phyloP scores from a whole-genome alignment of 2,888 invertebrate genomes.

The Aproaerema taeniolella region DNA sequence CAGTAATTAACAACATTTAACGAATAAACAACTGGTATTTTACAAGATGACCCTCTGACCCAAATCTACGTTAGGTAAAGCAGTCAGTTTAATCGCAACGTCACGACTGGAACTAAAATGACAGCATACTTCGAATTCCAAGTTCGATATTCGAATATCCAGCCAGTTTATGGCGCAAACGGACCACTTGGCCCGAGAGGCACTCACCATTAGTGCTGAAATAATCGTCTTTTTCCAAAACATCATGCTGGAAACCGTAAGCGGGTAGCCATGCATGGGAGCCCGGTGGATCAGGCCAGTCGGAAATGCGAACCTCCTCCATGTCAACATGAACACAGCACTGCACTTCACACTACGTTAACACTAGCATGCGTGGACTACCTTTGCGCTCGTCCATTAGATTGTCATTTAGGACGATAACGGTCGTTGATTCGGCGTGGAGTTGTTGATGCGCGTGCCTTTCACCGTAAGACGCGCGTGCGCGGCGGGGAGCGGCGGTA shows the following conservation, averaged over 20 bases:
- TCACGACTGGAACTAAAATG: conserved; percentile 35
- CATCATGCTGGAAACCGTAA: conserved; percentile 85
- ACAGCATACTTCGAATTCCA: conserved; percentile 28
- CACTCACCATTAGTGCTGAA: conserved; percentile 80
- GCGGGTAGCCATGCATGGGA: conserved; percentile 88
- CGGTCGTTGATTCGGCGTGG: conserved; percentile 52
- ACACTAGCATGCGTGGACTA: conserved; percentile 70
- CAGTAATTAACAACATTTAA: conserved; percentile 12
- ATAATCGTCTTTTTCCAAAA: conserved; percentile 81
- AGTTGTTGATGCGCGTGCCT: conserved; percentile 23
- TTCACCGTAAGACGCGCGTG: conserved; percentile 39
- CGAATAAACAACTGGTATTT: conserved; percentile 33
- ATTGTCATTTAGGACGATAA: conserved; percentile 71
- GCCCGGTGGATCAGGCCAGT: conserved; percentile 82
- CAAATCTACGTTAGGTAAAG: too few relatives aligned
- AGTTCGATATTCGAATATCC: too few relatives aligned
- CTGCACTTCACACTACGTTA: conserved; percentile 65
- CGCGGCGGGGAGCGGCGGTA: conserved; percentile 58
- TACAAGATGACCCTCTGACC: too few relatives aligned
- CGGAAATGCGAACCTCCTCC: conserved; percentile 82
- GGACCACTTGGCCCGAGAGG: conserved; percentile 27
- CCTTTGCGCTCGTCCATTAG: conserved; percentile 72
- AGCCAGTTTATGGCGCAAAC: conserved; percentile 12
- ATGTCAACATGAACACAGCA: conserved; percentile 69
- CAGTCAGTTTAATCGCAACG: conserved; percentile 27